Evolutionary conservation across 1,140 invertebrate genomes (phyloP).

Genomic region (Drosophila bocki): DNA sequence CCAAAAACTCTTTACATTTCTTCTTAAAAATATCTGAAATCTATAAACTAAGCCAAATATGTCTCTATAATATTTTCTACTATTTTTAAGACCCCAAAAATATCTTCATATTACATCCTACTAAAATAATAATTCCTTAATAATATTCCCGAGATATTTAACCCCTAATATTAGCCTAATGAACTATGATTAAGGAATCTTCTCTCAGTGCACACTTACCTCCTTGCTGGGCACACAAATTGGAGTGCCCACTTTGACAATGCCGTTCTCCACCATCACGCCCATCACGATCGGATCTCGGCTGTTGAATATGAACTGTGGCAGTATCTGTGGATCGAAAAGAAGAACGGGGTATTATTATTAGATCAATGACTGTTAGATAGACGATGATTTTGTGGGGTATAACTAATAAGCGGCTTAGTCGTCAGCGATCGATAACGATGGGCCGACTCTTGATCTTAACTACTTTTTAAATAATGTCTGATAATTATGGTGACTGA

Average conservation of each 20-base stretch:
- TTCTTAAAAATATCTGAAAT: too few relatives aligned
- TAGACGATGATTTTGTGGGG: conserved; percentile 18
- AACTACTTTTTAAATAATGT: conserved; percentile 67
- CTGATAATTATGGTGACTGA: conserved; percentile 48
- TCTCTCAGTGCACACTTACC: conserved; percentile 86
- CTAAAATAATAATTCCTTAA: background rate
- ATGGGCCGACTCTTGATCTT: conserved; percentile 29
- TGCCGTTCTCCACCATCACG: conserved; percentile 97
- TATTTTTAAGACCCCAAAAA: too few relatives aligned
- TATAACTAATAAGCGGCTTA: conserved; percentile 54
- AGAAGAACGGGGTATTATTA: conserved; percentile 14
- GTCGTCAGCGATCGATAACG: conserved; percentile 31
- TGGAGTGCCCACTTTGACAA: conserved; percentile 98
- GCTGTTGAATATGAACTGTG: conserved; percentile 98
- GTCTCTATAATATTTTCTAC: too few relatives aligned
- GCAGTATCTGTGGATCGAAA: conserved; percentile 86
- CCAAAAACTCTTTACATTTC: background rate
- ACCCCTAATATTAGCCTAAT: background rate
- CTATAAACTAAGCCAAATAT: too few relatives aligned
- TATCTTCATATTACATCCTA: too few relatives aligned
- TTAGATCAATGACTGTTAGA: conserved; percentile 40
- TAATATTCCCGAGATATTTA: background rate
- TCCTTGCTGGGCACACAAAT: conserved; percentile 98
- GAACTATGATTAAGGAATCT: background rate
- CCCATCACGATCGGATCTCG: conserved; percentile 99